Conservation (phyloP, 1,140 invertebrate species). For the Monomorium pharaonis region DNA sequence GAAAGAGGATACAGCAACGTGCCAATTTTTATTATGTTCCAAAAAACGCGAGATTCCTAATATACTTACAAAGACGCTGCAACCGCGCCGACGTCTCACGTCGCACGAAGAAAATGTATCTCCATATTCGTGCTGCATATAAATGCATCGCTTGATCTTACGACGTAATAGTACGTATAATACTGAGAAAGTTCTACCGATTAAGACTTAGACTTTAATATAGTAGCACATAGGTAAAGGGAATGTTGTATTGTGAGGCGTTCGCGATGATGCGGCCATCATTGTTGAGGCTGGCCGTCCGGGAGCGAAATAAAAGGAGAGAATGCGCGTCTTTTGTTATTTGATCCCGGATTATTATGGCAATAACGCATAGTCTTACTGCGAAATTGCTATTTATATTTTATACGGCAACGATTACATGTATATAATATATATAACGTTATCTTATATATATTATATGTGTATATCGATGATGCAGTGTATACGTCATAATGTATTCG, state of each 20-base stretch:
- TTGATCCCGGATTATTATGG: neutral
- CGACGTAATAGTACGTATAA: constrained; percentile 52
- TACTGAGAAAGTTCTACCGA: constrained; percentile 61
- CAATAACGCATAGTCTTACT: constrained; percentile 9
- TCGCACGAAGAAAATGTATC: constrained; percentile 25
- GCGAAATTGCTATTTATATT: constrained; percentile 18
- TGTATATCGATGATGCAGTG: neutral
- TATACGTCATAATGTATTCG: constrained; percentile 25
- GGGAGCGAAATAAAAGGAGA: neutral
- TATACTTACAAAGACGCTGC: constrained; percentile 22
- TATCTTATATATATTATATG: neutral
- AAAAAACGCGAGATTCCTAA: neutral
- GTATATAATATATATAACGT: neutral
- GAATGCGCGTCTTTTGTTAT: neutral
- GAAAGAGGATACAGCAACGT: neutral
- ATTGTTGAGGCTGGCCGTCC: constrained; percentile 57
- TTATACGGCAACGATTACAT: neutral
- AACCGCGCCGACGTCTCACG: constrained; percentile 1
- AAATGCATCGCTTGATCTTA: constrained; percentile 41
- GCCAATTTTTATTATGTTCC: neutral
- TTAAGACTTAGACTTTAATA: constrained; percentile 63
- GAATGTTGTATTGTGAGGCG: constrained; percentile 47
- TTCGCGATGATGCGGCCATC: constrained; percentile 65
- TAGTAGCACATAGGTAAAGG: neutral
- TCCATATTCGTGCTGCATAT: constrained; percentile 30